A percentile compares a stretch with the other conserved stretches of the same genome.
Conservation (phyloP, 2,888 invertebrate genomes). For the Drosophila falleni region DNA sequence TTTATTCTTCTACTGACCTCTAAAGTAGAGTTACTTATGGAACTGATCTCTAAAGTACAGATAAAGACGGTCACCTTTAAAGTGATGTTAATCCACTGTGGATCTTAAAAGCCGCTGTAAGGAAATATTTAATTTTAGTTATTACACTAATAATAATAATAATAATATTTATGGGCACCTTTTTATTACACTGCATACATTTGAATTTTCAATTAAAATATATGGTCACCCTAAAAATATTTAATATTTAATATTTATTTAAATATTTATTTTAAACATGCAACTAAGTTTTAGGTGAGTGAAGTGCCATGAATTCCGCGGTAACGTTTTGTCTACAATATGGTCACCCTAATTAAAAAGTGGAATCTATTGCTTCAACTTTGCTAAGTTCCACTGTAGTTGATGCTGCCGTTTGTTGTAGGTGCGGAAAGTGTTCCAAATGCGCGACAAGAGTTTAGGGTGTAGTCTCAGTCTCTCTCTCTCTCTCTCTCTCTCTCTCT, state of each 20-base stretch:
- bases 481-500: not conserved
- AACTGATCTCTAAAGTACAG: not conserved
- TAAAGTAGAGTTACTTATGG: too few relatives aligned
- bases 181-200: too few relatives aligned
- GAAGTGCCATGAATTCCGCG: not conserved
- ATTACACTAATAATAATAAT: not conserved
- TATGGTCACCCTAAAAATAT: not conserved
- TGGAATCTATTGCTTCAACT: not conserved
- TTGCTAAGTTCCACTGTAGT: conserved; percentile 16
- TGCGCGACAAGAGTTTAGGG: conserved; percentile 68
- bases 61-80: not conserved
- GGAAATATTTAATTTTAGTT: not conserved
- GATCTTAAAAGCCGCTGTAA: not conserved
- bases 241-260: too few relatives aligned
- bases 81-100: not conserved
- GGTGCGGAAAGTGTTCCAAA: conserved; percentile 80
- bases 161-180: too few relatives aligned
- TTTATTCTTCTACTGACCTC: too few relatives aligned
- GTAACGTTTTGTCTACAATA: not conserved
- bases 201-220: too few relatives aligned
- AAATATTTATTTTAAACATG: too few relatives aligned
- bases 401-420: conserved; percentile 55
- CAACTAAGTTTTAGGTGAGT: not conserved
- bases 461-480: conserved; percentile 53
- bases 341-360: not conserved